phyloP scores from a whole-genome alignment of 2,113 vertebrate species.

The Caranx ignobilis region DNA sequence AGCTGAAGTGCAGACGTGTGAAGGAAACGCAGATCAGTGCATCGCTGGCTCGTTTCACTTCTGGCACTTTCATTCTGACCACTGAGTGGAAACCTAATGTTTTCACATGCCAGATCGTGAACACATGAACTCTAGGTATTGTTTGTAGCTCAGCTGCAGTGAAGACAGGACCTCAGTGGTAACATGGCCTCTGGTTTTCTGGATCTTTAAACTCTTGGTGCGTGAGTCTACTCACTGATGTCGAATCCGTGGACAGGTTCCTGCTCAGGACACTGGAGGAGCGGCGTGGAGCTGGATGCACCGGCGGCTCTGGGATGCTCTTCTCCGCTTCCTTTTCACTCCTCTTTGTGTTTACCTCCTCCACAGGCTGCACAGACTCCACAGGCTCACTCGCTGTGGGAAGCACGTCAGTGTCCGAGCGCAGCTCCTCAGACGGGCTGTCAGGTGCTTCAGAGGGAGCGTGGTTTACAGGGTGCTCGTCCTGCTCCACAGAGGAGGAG shows the following conservation, averaged over 20 bases:
- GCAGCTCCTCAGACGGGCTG: not conserved
- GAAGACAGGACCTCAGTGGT: too few relatives aligned
- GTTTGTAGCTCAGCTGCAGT: too few relatives aligned
- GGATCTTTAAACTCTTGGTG: not conserved
- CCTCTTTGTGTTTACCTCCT: not conserved
- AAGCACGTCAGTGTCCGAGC: not conserved
- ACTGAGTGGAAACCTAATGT: too few relatives aligned
- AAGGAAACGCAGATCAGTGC: too few relatives aligned
- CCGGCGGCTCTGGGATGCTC: not conserved
- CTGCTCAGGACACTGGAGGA: constrained; percentile 64
- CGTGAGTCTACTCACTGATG: constrained; percentile 71
- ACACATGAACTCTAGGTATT: not conserved
- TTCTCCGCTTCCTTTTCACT: not conserved
- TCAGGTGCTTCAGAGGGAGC: not conserved
- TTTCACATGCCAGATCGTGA: too few relatives aligned
- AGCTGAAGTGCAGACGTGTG: too few relatives aligned
- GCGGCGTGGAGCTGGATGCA: not conserved
- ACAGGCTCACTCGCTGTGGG: constrained; percentile 14
- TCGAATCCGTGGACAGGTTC: constrained; percentile 51
- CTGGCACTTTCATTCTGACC: too few relatives aligned
- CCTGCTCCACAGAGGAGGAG: not conserved
- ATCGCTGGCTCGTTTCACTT: too few relatives aligned
- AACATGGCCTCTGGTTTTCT: too few relatives aligned
- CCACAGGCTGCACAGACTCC: not conserved
- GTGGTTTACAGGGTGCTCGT: not conserved